Evolutionary conservation across 2,888 invertebrate genomes (phyloP).

Genomic region (Plemyria rubiginata): DNA sequence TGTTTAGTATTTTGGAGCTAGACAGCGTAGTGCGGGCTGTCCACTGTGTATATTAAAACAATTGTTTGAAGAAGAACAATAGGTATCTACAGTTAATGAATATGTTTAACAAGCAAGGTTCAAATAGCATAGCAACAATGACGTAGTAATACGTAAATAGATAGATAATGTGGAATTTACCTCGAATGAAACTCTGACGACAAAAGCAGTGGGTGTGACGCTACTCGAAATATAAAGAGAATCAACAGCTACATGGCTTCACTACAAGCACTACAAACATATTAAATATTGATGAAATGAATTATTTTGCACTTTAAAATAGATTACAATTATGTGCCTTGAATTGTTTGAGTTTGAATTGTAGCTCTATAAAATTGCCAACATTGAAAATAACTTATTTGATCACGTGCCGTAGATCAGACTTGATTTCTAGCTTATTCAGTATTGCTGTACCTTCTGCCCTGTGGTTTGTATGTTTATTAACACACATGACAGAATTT

Average conservation of each 20-base stretch:
- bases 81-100: conserved; percentile 27
- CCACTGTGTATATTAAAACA: conserved; percentile 15
- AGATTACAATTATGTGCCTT: no score
- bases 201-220: conserved; percentile 40
- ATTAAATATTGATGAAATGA: not conserved
- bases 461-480: no score
- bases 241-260: not conserved
- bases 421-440: no score
- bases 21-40: no score
- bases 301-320: not conserved
- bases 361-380: no score
- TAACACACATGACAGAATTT: no score
- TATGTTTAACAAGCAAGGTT: conserved; percentile 16
- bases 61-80: conserved; percentile 21
- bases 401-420: no score
- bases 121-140: conserved; percentile 41
- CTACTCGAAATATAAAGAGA: not conserved
- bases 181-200: conserved; percentile 42
- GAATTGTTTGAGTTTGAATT: not conserved
- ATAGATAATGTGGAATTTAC: conserved; percentile 36
- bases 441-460: no score
- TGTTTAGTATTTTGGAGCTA: no score
- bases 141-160: conserved; percentile 35
- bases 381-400: no score
- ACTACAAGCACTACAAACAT: no score